A percentile compares a stretch with the other conserved stretches of the same genome.
These are phyloP conservation scores for Ophion ventricosus DNA, from an alignment of 2,888 invertebrate genomes.

Conservation along the genomic window DNA sequence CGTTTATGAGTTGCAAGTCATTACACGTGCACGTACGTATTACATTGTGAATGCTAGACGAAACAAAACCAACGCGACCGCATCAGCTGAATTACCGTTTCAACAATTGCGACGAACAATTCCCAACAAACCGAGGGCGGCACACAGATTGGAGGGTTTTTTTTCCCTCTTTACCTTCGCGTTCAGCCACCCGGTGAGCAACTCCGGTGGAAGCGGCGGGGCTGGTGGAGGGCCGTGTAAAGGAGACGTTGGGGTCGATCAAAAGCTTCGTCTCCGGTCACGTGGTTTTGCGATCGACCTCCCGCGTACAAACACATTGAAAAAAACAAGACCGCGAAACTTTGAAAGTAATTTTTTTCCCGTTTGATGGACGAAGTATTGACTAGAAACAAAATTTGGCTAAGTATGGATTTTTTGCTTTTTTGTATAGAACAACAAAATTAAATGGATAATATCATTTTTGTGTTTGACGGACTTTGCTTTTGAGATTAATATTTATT, in stretches of 20 bases:
- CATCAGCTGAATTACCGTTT: neutral
- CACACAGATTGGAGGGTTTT: neutral
- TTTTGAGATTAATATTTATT: no score
- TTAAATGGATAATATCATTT: no score
- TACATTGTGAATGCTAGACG: neutral
- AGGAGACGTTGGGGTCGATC: conserved; percentile 8
- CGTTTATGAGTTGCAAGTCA: no score
- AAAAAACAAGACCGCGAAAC: conserved; percentile 9
- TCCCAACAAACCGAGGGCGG: neutral
- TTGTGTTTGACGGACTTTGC: no score
- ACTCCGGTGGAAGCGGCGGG: neutral
- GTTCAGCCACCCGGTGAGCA: neutral
- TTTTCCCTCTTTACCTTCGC: no score
- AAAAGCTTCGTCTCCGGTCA: neutral
- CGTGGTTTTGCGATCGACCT: conserved; percentile 15
- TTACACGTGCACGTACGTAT: no score
- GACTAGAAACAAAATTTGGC: no score
- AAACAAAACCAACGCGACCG: neutral
- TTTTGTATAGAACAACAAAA: no score
- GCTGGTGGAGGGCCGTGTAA: neutral
- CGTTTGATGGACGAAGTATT: neutral
- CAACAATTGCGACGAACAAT: conserved; percentile 3
- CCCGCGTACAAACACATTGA: neutral
- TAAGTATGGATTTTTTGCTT: no score
- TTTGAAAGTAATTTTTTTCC: neutral